Conservation (phyloP, 2,113 vertebrate species). For the Eulemur macaco region DNA sequence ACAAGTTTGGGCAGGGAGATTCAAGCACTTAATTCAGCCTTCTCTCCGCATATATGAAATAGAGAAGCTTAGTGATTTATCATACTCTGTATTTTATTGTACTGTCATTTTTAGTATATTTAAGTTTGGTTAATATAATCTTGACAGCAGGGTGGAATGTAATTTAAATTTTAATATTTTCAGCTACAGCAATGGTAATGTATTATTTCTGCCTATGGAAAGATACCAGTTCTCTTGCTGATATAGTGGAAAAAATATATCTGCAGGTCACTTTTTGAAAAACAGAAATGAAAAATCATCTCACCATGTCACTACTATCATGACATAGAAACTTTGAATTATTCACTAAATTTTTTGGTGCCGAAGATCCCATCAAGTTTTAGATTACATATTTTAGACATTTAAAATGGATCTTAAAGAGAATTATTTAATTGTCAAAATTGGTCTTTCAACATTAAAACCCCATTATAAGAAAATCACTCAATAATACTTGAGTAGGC, state of each 20-base stretch:
- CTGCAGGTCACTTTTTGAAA: conserved; percentile 57
- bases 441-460: background rate
- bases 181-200: conserved; percentile 65
- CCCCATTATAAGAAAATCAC: background rate
- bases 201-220: conserved; percentile 80
- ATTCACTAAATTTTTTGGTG: background rate
- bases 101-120: conserved; percentile 79
- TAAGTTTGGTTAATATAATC: conserved; percentile 82
- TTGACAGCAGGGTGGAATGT: conserved; percentile 76
- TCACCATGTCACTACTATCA: conserved; percentile 46
- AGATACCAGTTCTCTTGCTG: conserved; percentile 74
- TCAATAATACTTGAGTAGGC: background rate
- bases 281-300: conserved; percentile 58
- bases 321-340: conserved; percentile 18
- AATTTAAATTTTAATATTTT: conserved; percentile 86
- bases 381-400: background rate
- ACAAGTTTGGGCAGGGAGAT: conserved; percentile 74
- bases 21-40: conserved; percentile 64
- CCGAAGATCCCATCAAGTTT: background rate
- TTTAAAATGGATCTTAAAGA: background rate
- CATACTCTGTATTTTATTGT: conserved; percentile 76
- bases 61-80: conserved; percentile 71
- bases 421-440: background rate
- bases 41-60: conserved; percentile 75
- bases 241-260: conserved; percentile 71